Evolutionary conservation across 2,888 invertebrate species (phyloP), one percentile per base, ranked within the genome.

Genomic region (Cerceris ruficornis): DNA sequence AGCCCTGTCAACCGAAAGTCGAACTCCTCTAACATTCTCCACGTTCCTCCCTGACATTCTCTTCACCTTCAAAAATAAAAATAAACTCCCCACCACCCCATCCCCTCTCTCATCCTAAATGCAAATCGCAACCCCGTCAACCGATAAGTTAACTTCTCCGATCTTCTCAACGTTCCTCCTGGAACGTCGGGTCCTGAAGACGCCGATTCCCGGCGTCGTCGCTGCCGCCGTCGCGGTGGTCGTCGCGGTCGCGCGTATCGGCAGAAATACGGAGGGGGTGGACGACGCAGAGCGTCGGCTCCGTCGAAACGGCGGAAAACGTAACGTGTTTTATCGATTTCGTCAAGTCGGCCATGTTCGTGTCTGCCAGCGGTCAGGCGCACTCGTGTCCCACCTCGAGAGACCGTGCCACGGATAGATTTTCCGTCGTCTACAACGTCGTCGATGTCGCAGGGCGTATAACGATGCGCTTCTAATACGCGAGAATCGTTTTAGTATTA

Each of bases 251-350:
- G 73, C 79, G 59, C 69, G 68, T 61, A 62, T 62, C 70, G 68
- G 75, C 72, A 76, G 77, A 75, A 77, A 66, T 13, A 42, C 62
- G 81, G 68, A 68, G 69, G 72, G 75, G 81, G 82, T 65, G 83
- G 77, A 68, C 77, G 79, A 77, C 77, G 77, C 75, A 79, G 59
- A 80, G 79, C 84, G 83, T 82, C 87, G 82, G 72, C 82, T 81
- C 81, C 84, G 86, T 84, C 84, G 86, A 72, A 81, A 82, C 88
- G 87, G 87, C 83, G 89, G 88, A 87, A 89, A 90, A 88, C 88
- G 90, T 89, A 90, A 88, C 90, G 90, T 86, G 88, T 90, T 89
- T 90, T 90, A 90, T 90, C 90, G 90, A 90, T 90, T 74, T 88
- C 79, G 87, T 81, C 61, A 78, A 68, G 83, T 75, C 73, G 84